Evolutionary conservation across 2,113 vertebrate species (phyloP).

Genomic region (Sander lucioperca): DNA sequence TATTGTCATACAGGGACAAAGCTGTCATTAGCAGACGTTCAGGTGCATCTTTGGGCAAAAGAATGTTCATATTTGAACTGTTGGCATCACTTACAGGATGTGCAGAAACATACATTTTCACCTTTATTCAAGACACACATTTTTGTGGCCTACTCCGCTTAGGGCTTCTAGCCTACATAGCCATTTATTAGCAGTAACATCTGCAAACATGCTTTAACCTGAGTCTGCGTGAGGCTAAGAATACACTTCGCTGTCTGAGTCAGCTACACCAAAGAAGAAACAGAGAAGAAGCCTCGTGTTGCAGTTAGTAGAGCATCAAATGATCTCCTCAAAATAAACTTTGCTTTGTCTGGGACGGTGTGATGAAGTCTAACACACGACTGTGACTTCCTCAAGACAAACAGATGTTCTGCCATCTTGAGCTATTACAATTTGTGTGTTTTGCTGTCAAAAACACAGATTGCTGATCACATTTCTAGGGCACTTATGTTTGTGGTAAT

Average conservation of each 20-base stretch:
- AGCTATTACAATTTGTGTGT: slow-evolving; percentile 10
- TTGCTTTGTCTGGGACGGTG: slow-evolving; percentile 26
- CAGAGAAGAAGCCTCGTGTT: slow-evolving; percentile 48
- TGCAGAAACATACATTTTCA: neutral
- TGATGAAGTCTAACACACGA: slow-evolving; percentile 16
- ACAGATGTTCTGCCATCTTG: slow-evolving; percentile 39
- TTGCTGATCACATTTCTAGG: slow-evolving; percentile 62
- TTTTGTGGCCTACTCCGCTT: neutral
- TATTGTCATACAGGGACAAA: slow-evolving; percentile 38
- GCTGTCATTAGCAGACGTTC: neutral
- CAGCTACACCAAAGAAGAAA: slow-evolving; percentile 51
- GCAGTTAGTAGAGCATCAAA: slow-evolving; percentile 57
- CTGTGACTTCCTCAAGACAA: slow-evolving; percentile 49
- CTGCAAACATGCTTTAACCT: slow-evolving; percentile 35
- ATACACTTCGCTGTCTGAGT: slow-evolving; percentile 62
- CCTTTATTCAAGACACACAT: neutral
- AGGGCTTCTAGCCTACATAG: neutral
- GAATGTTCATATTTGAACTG: slow-evolving; percentile 1
- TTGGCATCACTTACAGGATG: neutral
- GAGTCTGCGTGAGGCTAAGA: slow-evolving; percentile 44
- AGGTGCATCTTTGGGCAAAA: neutral
- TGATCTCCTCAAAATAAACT: slow-evolving; percentile 53
- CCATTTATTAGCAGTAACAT: slow-evolving; percentile 33
- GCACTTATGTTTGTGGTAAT: slow-evolving; percentile 73
- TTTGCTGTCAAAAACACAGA: slow-evolving; percentile 44